Evolutionary conservation across 2,888 invertebrate species (phyloP), one percentile per base, ranked within the genome.

Genomic region (Drosophila peninsularis): DNA sequence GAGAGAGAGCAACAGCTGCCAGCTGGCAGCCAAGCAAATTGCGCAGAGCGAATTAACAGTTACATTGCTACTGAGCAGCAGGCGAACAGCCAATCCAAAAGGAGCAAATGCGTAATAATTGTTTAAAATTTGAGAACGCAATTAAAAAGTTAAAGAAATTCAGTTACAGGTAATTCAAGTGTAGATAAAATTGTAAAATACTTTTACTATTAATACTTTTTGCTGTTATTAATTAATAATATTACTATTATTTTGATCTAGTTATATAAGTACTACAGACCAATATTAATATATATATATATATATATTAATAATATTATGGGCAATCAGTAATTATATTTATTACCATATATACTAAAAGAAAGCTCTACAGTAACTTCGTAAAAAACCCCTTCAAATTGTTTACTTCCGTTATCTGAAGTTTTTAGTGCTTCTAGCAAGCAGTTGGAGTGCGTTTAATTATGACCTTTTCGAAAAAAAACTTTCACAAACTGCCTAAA

Each of bases 401-500:
- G 3, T 19, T 54, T 3, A 32, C 54, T 52, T 52, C 52, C 52
- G 52, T 37, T 34, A 36, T 10, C 52, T 54, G 6, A 50, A 34
- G n/a, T 6, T 56, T 58, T 54, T 24, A 36, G 17, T 30, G 39
- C 10, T 21, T 27, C 36, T n/a, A 64, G 49, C 50, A 45, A 61
- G 52, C 58, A 37, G 5, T 13, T 44, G 49, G 49, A 24, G 37
- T 37, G 17, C 47, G 19, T 60, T 75, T 64, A 53, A 77, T 78
- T 77, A 21, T 65, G 75, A 61, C 64, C 62, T 64, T 66, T 62
- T 44, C 60, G 62, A 41, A 30, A 30, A 30, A 30, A 30, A 74
- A 80, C 80, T 80, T 73, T 67, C 67, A 70, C 67, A 66, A 80
- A 42, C 27, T 37, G 24, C 17, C 27, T 17, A 41, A 47, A 32